A percentile compares a stretch with the other conserved stretches of the same genome.
Evolutionary conservation across 2,113 vertebrate species (phyloP).

Genomic region (Lonchura striata): DNA sequence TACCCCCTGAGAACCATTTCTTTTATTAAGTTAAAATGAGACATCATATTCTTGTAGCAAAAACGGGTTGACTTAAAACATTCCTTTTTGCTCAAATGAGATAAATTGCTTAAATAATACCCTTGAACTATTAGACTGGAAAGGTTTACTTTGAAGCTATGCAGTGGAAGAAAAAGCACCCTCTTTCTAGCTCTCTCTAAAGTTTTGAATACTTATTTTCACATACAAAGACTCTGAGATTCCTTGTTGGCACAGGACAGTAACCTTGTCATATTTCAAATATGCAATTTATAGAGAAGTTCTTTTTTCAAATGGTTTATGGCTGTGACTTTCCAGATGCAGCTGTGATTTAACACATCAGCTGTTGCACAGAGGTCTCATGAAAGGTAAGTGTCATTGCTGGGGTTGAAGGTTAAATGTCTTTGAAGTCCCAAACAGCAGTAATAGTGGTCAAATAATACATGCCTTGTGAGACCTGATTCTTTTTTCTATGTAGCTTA

Average conservation of each 20-base stretch:
- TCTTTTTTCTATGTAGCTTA: not conserved
- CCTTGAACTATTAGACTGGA: conserved; percentile 11
- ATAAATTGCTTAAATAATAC: conserved; percentile 20
- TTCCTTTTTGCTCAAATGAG: conserved; percentile 6
- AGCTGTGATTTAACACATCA: conserved; percentile 29
- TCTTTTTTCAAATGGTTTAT: not conserved
- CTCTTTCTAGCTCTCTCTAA: not conserved
- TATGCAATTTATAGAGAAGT: not conserved
- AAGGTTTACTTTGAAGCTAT: conserved; percentile 31
- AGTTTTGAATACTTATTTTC: conserved; percentile 29
- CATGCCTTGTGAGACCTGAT: not conserved
- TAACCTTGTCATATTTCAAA: conserved; percentile 21
- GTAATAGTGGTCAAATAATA: not conserved
- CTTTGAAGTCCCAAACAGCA: conserved; percentile 22
- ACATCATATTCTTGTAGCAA: not conserved
- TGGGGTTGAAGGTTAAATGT: conserved; percentile 25
- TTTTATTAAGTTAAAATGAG: conserved; percentile 31
- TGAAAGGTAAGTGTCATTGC: not conserved
- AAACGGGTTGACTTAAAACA: not conserved
- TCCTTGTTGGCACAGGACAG: not conserved
- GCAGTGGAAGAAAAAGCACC: not conserved
- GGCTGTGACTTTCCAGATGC: not conserved
- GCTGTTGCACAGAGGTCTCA: not conserved
- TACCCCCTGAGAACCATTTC: not conserved
- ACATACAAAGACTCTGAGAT: not conserved